These are phyloP conservation scores for Chrysocyon brachyurus DNA, from an alignment of 2,797 vertebrate genomes.

Conservation along the genomic window DNA sequence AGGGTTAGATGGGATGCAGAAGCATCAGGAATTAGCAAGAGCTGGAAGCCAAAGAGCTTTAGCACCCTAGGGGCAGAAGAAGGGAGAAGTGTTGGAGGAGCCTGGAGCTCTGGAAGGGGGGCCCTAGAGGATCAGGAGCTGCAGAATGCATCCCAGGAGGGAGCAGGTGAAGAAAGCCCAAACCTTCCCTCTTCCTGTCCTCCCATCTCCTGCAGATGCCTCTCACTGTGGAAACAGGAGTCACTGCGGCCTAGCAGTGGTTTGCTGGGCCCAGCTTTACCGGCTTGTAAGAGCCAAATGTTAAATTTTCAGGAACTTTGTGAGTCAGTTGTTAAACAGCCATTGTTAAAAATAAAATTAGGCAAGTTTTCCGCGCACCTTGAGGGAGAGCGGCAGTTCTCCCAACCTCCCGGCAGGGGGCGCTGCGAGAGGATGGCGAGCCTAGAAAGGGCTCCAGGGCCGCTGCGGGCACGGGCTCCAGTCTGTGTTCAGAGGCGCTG, in stretches of 20 bases:
- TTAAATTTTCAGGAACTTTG: not conserved
- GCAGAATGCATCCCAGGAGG: not conserved
- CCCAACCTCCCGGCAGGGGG: not conserved
- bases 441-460: not conserved
- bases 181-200: not conserved
- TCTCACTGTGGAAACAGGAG: not conserved
- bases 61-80: not conserved
- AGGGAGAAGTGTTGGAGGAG: not conserved
- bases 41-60: not conserved
- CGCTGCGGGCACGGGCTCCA: accelerated
- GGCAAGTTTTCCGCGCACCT: too few species aligned
- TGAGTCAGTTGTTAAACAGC: not conserved
- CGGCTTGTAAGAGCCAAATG: not conserved
- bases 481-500: accelerated
- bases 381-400: not conserved
- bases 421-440: not conserved
- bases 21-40: not conserved
- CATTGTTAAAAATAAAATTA: not conserved
- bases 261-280: not conserved
- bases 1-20: not conserved
- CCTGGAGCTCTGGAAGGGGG: not conserved
- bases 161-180: not conserved
- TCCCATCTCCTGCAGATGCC: not conserved
- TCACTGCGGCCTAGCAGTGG: not conserved
- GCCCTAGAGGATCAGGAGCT: not conserved